phyloP scores from a whole-genome alignment of 2,888 invertebrate genomes.

The Drosophila tanythrix region DNA sequence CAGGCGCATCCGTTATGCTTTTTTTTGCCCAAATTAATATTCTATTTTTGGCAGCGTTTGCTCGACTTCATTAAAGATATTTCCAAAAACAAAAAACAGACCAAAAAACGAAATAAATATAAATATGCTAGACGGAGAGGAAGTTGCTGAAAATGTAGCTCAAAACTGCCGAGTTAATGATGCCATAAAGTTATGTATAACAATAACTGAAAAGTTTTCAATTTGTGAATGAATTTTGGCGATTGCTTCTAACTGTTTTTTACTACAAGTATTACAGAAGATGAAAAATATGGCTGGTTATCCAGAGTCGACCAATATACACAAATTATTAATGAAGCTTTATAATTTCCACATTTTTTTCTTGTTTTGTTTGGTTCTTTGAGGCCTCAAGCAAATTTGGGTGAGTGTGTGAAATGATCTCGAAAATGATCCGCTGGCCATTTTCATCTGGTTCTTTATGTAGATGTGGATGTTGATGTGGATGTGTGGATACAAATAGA shows the following conservation, averaged over 20 bases:
- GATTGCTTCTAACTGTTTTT: slow-evolving; percentile 63
- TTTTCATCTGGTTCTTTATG: slow-evolving; percentile 30
- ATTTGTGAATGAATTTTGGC: slow-evolving; percentile 64
- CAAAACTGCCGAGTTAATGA: slow-evolving; percentile 45
- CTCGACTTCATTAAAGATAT: slow-evolving; percentile 71
- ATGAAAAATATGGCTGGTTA: slow-evolving; percentile 20
- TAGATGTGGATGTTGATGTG: neutral
- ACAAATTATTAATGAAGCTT: slow-evolving; percentile 69
- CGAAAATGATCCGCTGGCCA: slow-evolving; percentile 55
- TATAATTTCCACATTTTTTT: slow-evolving; percentile 9
- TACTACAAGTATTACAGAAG: slow-evolving; percentile 36
- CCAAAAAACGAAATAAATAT: slow-evolving; percentile 47
- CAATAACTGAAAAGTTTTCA: slow-evolving; percentile 32
- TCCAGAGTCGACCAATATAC: slow-evolving; percentile 31
- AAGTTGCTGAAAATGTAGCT: slow-evolving; percentile 37
- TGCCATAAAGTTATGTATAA: neutral
- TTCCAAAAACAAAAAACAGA: slow-evolving; percentile 38
- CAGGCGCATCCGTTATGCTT: slow-evolving; percentile 79
- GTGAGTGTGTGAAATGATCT: slow-evolving; percentile 68
- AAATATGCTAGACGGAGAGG: slow-evolving; percentile 28
- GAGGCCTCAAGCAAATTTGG: slow-evolving; percentile 52
- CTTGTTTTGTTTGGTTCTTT: slow-evolving; percentile 18
- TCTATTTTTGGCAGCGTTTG: slow-evolving; percentile 66
- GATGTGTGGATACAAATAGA: slow-evolving; percentile 33
- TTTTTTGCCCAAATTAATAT: slow-evolving; percentile 77